A percentile compares a stretch with the other conserved stretches of the same genome.
Evolutionary conservation across 2,888 invertebrate genomes (phyloP).

Genomic region (Tuta absoluta): DNA sequence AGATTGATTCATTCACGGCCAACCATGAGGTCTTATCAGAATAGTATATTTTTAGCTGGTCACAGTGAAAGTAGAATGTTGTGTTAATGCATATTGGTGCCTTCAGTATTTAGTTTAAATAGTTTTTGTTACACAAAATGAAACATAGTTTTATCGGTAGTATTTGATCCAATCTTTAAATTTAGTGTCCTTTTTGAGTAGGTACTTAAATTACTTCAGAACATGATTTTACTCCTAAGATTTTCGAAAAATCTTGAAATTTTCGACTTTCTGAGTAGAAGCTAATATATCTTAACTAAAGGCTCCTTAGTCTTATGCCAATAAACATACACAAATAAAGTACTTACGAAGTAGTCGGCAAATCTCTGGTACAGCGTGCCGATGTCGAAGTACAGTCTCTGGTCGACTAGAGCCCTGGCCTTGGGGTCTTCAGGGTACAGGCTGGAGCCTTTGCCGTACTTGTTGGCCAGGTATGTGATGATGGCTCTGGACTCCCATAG

Average conservation of each 20-base stretch:
- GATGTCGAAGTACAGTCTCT: conserved; percentile 89
- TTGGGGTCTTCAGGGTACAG: conserved; percentile 90
- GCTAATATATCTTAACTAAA: no score
- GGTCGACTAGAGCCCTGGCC: conserved; percentile 88
- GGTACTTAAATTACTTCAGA: no score
- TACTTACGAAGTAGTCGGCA: conserved; percentile 86
- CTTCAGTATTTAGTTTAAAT: not conserved
- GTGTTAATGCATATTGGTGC: not conserved
- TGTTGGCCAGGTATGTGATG: conserved; percentile 88
- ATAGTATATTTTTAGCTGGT: not conserved
- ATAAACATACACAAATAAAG: not conserved
- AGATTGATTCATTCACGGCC: not conserved
- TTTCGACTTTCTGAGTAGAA: no score
- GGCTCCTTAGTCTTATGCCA: no score
- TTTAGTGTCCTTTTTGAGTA: no score
- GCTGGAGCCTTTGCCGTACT: conserved; percentile 88
- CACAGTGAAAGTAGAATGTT: not conserved
- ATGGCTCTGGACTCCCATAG: conserved; percentile 94
- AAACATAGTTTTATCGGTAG: not conserved
- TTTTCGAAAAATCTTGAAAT: no score
- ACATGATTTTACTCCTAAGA: no score
- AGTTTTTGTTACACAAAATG: not conserved
- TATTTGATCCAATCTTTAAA: no score
- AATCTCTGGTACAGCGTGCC: conserved; percentile 87
- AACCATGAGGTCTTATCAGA: not conserved